These are phyloP conservation scores for Pseudococcus longispinus DNA, from an alignment of 2,888 invertebrate genomes.

Conservation along the genomic window DNA sequence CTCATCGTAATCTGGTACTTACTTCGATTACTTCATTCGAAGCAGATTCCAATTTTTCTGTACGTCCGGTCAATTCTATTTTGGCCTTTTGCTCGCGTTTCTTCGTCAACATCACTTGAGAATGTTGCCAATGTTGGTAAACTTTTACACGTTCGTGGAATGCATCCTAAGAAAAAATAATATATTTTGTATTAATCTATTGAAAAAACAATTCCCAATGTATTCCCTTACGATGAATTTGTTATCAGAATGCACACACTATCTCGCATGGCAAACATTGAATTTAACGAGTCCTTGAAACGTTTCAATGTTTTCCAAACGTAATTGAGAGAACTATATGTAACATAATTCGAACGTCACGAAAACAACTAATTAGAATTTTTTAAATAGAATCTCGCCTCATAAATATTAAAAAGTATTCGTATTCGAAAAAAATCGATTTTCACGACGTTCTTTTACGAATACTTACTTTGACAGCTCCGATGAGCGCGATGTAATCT, in stretches of 20 bases:
- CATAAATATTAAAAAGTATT: conserved; percentile 13
- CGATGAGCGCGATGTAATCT: conserved; percentile 90
- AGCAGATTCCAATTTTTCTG: conserved; percentile 88
- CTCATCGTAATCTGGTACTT: conserved; percentile 57
- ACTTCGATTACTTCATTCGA: conserved; percentile 92
- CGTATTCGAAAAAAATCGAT: not conserved
- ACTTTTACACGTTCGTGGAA: conserved; percentile 78
- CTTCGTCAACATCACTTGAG: conserved; percentile 91
- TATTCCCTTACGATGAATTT: not conserved
- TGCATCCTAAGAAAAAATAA: conserved; percentile 66
- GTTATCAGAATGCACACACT: not conserved
- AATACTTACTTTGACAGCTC: conserved; percentile 76
- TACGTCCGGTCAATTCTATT: conserved; percentile 85
- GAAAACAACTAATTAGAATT: conserved; percentile 36
- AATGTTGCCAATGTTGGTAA: conserved; percentile 97
- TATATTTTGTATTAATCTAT: not conserved
- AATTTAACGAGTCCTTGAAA: conserved; percentile 1
- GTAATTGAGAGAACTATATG: not conserved
- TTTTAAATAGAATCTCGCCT: conserved; percentile 1
- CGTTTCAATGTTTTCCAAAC: not conserved
- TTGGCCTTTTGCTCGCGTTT: conserved; percentile 94
- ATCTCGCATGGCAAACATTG: not conserved
- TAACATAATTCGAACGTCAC: not conserved
- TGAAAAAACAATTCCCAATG: not conserved
- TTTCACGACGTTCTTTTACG: not conserved